Evolutionary conservation across 2,113 vertebrate genomes (phyloP).

Genomic region (Ibidorhyncha struthersii): DNA sequence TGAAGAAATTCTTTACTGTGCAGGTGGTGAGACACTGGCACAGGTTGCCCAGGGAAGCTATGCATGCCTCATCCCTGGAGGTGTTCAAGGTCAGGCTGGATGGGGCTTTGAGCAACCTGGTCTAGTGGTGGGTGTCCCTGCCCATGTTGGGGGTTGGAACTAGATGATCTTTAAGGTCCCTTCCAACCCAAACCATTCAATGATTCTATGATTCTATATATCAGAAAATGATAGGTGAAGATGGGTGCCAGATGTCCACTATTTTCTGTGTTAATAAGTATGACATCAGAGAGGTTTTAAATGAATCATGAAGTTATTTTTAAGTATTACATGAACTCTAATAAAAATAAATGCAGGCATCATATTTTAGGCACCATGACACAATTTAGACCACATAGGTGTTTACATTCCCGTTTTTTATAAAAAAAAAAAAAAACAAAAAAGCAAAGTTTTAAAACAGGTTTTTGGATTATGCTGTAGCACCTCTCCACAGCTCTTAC

Average conservation of each 20-base stretch:
- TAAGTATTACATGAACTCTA: background rate
- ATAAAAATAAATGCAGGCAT: background rate
- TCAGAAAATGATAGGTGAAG: background rate
- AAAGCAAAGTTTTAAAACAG: fast-evolving
- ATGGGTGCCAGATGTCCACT: background rate
- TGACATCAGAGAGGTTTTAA: background rate
- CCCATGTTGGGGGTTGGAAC: background rate
- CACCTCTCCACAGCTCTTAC: background rate
- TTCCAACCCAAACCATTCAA: background rate
- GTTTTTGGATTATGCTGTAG: background rate
- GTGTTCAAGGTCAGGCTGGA: background rate
- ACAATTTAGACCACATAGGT: background rate
- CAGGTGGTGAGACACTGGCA: background rate
- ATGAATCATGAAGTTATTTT: background rate
- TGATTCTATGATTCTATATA: too few relatives aligned
- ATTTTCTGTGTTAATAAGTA: background rate
- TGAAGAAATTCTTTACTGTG: background rate
- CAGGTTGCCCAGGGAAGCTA: background rate
- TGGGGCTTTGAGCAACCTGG: background rate
- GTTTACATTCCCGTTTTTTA: background rate
- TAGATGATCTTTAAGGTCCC: background rate
- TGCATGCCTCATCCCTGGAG: background rate
- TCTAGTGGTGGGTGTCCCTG: background rate
- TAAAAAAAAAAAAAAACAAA: background rate
- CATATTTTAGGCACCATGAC: background rate